Conservation (phyloP, 2,888 invertebrate genomes). For the Hydrotaea diabolus region DNA sequence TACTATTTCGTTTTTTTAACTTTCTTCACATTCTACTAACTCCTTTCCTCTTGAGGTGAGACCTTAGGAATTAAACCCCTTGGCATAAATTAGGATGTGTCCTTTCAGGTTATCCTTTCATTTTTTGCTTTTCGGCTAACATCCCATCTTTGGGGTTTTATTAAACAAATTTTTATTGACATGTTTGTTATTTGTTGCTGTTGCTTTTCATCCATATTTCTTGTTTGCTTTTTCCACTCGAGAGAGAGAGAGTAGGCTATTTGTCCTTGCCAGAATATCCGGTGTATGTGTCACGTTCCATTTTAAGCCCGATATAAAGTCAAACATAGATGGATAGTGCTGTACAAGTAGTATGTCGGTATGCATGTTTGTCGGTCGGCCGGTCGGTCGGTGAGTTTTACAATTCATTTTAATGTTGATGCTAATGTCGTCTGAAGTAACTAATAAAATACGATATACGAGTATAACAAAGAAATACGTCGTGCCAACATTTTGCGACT, state of each 20-base stretch:
- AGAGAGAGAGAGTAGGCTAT: neutral
- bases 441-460: slow-evolving; percentile 20
- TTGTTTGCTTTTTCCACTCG: neutral
- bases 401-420: slow-evolving; percentile 43
- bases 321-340: neutral
- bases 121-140: neutral
- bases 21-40: slow-evolving; percentile 18
- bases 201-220: neutral
- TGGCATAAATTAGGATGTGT: slow-evolving; percentile 31
- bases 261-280: neutral
- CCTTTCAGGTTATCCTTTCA: neutral
- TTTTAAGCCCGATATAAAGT: slow-evolving; percentile 18
- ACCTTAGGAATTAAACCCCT: slow-evolving; percentile 25
- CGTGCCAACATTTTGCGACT: slow-evolving; percentile 51
- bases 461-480: slow-evolving; percentile 27
- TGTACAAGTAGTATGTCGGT: neutral
- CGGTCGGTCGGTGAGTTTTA: too few relatives aligned
- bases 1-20: slow-evolving; percentile 9
- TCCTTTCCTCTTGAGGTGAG: slow-evolving; percentile 22
- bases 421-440: slow-evolving; percentile 44
- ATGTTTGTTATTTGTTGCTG: slow-evolving; percentile 51
- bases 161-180: slow-evolving; percentile 56
- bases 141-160: slow-evolving; percentile 8
- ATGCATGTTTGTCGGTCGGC: too few relatives aligned
- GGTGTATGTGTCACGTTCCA: slow-evolving; percentile 46